These are phyloP conservation scores for Pilophorus perplexus DNA, from an alignment of 2,888 invertebrate genomes.

Conservation along the genomic window DNA sequence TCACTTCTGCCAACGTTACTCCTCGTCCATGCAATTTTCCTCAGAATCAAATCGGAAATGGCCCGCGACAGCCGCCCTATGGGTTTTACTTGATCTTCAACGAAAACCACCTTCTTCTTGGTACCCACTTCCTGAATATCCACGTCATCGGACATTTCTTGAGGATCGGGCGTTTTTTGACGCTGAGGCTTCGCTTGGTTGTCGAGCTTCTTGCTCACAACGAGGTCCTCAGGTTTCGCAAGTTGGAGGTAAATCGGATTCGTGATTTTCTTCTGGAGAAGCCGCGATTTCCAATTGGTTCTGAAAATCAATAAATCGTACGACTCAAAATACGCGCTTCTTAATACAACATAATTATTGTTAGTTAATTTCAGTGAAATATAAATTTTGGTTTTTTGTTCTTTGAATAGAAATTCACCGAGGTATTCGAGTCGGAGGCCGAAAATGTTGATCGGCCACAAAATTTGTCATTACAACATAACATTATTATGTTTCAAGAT, in stretches of 20 bases:
- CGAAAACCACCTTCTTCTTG: conserved; percentile 7
- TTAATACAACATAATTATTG: not conserved
- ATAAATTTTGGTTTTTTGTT: too few relatives aligned
- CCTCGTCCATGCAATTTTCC: conserved; percentile 18
- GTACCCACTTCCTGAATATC: not conserved
- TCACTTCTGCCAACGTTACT: not conserved
- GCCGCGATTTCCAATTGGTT: not conserved
- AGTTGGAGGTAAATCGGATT: conserved; percentile 19
- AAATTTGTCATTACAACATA: too few relatives aligned
- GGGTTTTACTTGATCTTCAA: not conserved
- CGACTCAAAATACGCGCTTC: too few relatives aligned
- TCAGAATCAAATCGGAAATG: not conserved
- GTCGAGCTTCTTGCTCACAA: not conserved
- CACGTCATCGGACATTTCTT: not conserved
- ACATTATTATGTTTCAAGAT: too few relatives aligned
- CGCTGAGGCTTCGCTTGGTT: not conserved
- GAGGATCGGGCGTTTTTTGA: not conserved
- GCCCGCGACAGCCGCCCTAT: not conserved
- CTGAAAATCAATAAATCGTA: conserved; percentile 4
- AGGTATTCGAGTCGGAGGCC: too few relatives aligned
- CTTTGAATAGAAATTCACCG: too few relatives aligned
- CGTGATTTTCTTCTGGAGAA: conserved; percentile 28
- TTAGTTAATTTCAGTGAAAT: not conserved
- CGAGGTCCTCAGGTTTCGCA: not conserved
- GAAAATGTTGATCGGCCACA: too few relatives aligned